Percentiles rank a stretch among this genome's conserved stretches.
phyloP scores from a whole-genome alignment of 2,888 invertebrate genomes.

The Pharmacophagus antenor region DNA sequence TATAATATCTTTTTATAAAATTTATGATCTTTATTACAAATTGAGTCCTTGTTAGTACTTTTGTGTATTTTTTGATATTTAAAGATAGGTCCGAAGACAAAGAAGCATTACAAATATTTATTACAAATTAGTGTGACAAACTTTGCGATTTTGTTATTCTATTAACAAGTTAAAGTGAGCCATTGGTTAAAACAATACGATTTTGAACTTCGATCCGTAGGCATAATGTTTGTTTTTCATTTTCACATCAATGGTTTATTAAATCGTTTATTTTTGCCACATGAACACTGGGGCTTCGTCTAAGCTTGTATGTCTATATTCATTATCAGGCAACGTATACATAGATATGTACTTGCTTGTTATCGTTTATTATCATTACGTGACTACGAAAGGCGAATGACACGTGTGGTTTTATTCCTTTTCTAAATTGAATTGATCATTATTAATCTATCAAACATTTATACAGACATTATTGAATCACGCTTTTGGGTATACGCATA shows the following conservation, averaged over 20 bases:
- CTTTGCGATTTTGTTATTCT: background rate
- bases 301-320: too few relatives aligned
- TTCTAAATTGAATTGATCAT: too few relatives aligned
- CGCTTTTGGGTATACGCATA: too few relatives aligned
- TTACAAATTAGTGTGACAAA: background rate
- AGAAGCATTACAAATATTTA: background rate
- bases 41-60: background rate
- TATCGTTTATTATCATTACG: too few relatives aligned
- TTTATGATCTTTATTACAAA: background rate
- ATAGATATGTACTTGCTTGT: too few relatives aligned
- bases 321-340: too few relatives aligned
- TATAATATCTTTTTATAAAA: background rate
- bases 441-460: too few relatives aligned
- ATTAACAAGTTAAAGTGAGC: background rate
- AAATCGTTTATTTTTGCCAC: background rate
- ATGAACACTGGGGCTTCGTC: background rate
- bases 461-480: too few relatives aligned
- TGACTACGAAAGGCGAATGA: too few relatives aligned
- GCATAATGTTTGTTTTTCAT: background rate
- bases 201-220: background rate
- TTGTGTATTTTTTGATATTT: slow-evolving; percentile 4
- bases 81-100: slow-evolving; percentile 1
- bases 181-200: background rate
- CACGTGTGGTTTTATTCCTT: too few relatives aligned
- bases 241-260: background rate